Percentiles rank a stretch among this genome's conserved stretches.
These are phyloP conservation scores for Engystomops pustulosus DNA, from an alignment of 2,113 vertebrate genomes.

Conservation along the genomic window DNA sequence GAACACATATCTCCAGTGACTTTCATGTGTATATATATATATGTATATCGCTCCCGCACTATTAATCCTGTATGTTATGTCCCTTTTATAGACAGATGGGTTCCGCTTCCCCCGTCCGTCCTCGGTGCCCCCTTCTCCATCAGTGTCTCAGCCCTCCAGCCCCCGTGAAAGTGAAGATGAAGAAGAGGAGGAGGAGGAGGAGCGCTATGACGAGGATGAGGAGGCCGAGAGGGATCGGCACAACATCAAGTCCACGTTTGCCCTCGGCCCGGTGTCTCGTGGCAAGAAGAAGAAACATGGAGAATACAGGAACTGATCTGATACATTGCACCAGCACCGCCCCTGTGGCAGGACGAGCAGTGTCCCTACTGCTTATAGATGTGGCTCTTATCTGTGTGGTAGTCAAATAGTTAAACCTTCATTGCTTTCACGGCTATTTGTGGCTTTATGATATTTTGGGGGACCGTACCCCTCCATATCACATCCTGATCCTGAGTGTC, in stretches of 20 bases:
- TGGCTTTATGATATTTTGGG: not conserved
- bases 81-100: conserved; percentile 79
- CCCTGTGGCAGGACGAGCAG: not conserved
- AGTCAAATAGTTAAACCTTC: not conserved
- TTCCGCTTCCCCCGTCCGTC: conserved; percentile 89
- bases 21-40: no score
- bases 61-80: no score
- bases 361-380: not conserved
- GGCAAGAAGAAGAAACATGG: conserved; percentile 82
- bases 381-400: not conserved
- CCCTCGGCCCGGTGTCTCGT: conserved; percentile 68
- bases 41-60: no score
- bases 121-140: conserved; percentile 94
- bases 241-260: conserved; percentile 88
- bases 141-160: conserved; percentile 86
- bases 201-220: conserved; percentile 89
- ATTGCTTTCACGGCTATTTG: not conserved
- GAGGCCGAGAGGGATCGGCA: conserved; percentile 89
- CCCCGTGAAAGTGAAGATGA: conserved; percentile 87
- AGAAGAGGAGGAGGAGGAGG: conserved; percentile 74
- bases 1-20: no score
- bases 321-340: not conserved
- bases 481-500: not conserved
- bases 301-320: conserved; percentile 79
- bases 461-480: not conserved